Percentiles rank a stretch among this genome's conserved stretches.
Conservation (phyloP, 2,113 vertebrate genomes). For the Anser cygnoides region DNA sequence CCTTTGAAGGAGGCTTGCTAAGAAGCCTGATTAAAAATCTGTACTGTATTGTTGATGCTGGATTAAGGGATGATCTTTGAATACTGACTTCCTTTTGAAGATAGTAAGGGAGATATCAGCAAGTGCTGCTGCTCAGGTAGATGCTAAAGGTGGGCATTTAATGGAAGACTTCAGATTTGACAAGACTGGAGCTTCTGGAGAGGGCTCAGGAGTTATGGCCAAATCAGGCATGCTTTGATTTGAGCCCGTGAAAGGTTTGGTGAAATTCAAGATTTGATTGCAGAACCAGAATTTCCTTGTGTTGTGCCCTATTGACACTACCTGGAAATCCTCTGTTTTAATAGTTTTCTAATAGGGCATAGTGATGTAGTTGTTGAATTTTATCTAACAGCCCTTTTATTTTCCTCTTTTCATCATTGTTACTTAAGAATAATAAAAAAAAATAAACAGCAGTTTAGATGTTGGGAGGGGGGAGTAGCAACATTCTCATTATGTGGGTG, state of each 20-base stretch:
- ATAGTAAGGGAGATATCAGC: background rate
- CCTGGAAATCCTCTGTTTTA: background rate
- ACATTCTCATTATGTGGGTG: constrained; percentile 21
- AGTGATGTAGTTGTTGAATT: background rate
- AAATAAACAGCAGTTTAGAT: background rate
- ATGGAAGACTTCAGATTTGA: background rate
- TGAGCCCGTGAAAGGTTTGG: background rate
- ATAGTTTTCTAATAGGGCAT: background rate
- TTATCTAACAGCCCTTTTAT: background rate
- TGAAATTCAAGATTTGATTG: background rate
- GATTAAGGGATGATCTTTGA: background rate
- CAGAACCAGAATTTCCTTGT: background rate
- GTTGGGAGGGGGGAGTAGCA: constrained; percentile 9
- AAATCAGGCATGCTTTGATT: background rate
- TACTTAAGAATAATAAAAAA: background rate
- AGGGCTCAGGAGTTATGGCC: background rate
- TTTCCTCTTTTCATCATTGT: background rate
- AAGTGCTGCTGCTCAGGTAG: background rate
- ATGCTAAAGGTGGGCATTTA: background rate
- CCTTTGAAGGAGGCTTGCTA: background rate
- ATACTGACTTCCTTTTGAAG: background rate
- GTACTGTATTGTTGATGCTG: background rate
- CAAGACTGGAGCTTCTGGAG: background rate
- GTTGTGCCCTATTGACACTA: background rate
- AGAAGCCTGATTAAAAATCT: background rate